Evolutionary conservation across 2,888 invertebrate genomes (phyloP).

Genomic region (Mystacides longicornis): DNA sequence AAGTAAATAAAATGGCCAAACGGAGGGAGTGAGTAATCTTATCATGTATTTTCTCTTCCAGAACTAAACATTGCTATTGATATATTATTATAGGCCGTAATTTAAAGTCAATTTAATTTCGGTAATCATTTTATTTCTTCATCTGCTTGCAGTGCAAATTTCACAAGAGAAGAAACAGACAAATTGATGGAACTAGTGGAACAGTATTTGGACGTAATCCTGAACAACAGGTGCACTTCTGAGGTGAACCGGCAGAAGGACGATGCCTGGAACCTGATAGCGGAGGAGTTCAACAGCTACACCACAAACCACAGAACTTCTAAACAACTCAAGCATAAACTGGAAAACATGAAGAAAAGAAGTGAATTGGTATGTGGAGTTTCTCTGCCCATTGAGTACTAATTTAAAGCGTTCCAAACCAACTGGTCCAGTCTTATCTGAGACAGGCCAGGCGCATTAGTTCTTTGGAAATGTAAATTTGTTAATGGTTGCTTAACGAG

Average conservation of each 20-base stretch:
- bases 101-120: too few species aligned
- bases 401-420: too few species aligned
- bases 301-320: conserved; percentile 12
- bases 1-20: not conserved
- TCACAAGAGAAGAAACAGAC: conserved; percentile 11
- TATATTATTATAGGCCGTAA: too few species aligned
- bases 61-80: too few species aligned
- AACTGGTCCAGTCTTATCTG: too few species aligned
- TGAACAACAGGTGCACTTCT: conserved; percentile 9
- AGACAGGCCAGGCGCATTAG: too few species aligned
- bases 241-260: conserved; percentile 14
- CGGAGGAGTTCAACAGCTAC: conserved; percentile 17
- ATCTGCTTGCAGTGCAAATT: conserved; percentile 11
- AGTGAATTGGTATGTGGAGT: conserved; percentile 15
- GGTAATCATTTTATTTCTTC: too few species aligned
- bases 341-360: conserved; percentile 19
- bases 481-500: too few species aligned
- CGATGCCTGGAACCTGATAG: conserved; percentile 16
- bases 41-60: too few species aligned
- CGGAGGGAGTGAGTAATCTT: not conserved
- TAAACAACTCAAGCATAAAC: conserved; percentile 21
- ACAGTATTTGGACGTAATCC: conserved; percentile 8
- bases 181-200: conserved; percentile 11
- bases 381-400: too few species aligned
- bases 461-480: too few species aligned